Conservation (phyloP, 2,113 vertebrate genomes). For the Chaenogobius annularis region DNA sequence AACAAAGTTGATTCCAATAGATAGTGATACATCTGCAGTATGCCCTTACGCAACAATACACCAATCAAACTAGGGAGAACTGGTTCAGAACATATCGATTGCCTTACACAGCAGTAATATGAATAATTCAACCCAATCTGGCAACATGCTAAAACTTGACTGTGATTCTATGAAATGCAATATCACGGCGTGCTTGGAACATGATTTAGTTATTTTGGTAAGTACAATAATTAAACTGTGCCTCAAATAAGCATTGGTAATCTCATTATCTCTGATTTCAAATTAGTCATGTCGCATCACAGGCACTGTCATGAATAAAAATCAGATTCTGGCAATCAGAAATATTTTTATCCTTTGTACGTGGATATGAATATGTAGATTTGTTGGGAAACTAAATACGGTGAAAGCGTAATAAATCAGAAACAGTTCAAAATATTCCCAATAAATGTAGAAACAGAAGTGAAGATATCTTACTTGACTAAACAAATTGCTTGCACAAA, state of each 20-base stretch:
- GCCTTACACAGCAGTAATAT: neutral
- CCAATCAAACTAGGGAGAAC: neutral
- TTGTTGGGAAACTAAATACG: neutral
- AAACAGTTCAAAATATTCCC: neutral
- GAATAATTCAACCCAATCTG: neutral
- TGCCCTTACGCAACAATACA: neutral
- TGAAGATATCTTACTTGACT: neutral
- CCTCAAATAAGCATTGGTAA: slow-evolving; percentile 2
- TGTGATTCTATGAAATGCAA: neutral
- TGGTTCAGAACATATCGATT: neutral
- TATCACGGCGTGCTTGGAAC: neutral
- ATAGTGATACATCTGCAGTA: neutral
- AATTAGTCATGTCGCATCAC: slow-evolving; percentile 1
- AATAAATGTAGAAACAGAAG: neutral
- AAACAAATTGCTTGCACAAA: neutral
- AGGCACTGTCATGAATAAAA: neutral
- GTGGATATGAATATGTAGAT: neutral
- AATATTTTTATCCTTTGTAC: neutral
- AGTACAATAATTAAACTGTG: neutral
- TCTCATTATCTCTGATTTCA: slow-evolving; percentile 1
- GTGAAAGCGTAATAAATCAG: neutral
- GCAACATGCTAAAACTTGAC: neutral
- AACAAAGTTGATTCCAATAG: neutral
- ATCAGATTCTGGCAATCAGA: neutral
- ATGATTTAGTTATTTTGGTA: slow-evolving; percentile 5